Percentiles rank a stretch among this genome's conserved stretches.
phyloP scores from a whole-genome alignment of 2,888 invertebrate species.

The Microplitis manilae region DNA sequence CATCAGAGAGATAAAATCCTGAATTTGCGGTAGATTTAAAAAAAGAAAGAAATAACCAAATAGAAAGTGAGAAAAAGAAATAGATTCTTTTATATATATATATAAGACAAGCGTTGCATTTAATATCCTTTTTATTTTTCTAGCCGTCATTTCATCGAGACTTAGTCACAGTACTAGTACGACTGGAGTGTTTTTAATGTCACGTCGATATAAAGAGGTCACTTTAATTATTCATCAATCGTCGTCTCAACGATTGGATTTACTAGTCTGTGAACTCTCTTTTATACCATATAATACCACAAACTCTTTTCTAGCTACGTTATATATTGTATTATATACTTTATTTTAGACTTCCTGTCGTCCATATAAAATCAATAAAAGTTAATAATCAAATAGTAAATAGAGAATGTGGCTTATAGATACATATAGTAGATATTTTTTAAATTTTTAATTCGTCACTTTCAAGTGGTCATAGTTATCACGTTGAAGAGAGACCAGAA shows the following conservation, averaged over 20 bases:
- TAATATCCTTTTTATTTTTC: background rate
- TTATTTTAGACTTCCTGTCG: background rate
- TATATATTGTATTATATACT: background rate
- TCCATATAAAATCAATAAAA: background rate
- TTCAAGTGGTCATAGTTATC: background rate
- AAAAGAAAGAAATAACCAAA: slow-evolving; percentile 3
- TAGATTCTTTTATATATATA: background rate
- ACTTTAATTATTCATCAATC: slow-evolving; percentile 1
- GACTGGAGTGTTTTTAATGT: background rate
- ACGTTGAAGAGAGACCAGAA: slow-evolving; percentile 25
- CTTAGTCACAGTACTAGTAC: background rate
- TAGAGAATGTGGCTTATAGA: background rate
- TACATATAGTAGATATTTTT: background rate
- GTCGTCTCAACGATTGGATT: background rate
- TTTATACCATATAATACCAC: background rate
- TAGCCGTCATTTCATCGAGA: background rate
- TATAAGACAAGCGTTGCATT: slow-evolving; percentile 6
- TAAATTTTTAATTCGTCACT: background rate
- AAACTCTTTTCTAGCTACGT: background rate
- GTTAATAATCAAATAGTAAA: background rate
- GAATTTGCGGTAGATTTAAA: background rate
- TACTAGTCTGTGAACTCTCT: background rate
- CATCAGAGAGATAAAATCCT: background rate
- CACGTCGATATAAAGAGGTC: slow-evolving; percentile 4
- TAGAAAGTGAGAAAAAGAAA: background rate